Percentiles rank a stretch among this genome's conserved stretches.
Evolutionary conservation across 1,140 invertebrate genomes (phyloP).

Genomic region (Hylaeus volcanicus): DNA sequence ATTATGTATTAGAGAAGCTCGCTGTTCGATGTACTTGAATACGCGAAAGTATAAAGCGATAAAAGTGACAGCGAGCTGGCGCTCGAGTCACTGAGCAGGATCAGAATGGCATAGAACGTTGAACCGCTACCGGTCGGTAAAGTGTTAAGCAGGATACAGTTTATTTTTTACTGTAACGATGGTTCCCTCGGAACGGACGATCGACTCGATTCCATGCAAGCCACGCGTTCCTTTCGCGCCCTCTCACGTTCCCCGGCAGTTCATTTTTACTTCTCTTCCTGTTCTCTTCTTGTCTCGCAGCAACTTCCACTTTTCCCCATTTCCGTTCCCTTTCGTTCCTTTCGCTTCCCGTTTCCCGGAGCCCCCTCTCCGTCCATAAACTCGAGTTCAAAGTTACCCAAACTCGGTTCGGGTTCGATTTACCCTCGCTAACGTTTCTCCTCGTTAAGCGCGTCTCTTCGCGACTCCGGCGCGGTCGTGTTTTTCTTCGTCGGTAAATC

Average conservation of each 20-base stretch:
- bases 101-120: no score
- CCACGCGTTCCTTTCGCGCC: slow-evolving; percentile 25
- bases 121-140: no score
- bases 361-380: slow-evolving; percentile 59
- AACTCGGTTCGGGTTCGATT: slow-evolving; percentile 75
- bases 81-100: no score
- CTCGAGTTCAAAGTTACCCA: slow-evolving; percentile 72
- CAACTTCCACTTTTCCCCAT: neutral
- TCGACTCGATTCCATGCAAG: slow-evolving; percentile 31
- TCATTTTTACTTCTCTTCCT: slow-evolving; percentile 11
- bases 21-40: no score
- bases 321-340: slow-evolving; percentile 16
- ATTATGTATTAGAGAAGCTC: no score
- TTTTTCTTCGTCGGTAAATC: slow-evolving; percentile 39
- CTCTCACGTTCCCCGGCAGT: slow-evolving; percentile 39
- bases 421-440: slow-evolving; percentile 74
- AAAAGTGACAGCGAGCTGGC: no score
- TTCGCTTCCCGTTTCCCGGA: neutral
- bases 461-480: slow-evolving; percentile 41
- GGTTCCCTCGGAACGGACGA: slow-evolving; percentile 37
- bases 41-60: no score
- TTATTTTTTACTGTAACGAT: no score
- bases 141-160: no score
- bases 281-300: neutral
- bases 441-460: slow-evolving; percentile 67